A percentile compares a stretch with the other conserved stretches of the same genome.
These are phyloP conservation scores for Heteromormyrus szaboi DNA, from an alignment of 2,797 vertebrate genomes.

Conservation along the genomic window DNA sequence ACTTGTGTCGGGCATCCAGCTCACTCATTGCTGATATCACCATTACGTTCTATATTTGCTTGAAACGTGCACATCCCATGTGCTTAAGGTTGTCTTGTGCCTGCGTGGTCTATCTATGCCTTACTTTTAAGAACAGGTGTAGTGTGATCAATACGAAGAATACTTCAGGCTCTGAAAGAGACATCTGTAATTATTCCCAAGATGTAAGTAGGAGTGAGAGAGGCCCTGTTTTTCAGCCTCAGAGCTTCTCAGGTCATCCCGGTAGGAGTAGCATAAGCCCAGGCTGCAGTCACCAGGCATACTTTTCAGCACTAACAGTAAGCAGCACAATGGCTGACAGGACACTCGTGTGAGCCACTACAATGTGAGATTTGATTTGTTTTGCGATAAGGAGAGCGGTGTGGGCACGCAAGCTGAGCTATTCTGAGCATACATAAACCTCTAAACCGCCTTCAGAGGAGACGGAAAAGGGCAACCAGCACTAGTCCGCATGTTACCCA, in stretches of 20 bases:
- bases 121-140: not conserved
- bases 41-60: not conserved
- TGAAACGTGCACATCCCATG: not conserved
- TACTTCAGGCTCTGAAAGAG: not conserved
- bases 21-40: not conserved
- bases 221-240: conserved; percentile 22
- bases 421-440: not conserved
- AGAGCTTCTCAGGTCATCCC: conserved; percentile 40
- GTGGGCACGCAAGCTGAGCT: not conserved
- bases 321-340: not conserved
- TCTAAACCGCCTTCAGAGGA: not conserved
- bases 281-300: conserved; percentile 41
- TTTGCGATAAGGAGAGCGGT: conserved; percentile 23
- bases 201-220: not conserved
- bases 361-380: conserved; percentile 9
- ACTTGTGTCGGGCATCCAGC: not conserved
- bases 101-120: not conserved
- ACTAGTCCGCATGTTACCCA: not conserved
- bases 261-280: conserved; percentile 24
- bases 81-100: not conserved
- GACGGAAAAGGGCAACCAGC: not conserved
- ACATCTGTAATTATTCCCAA: not conserved
- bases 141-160: not conserved
- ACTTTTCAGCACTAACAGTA: conserved; percentile 28
- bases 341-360: not conserved